Base-by-base conservation (phyloP, 2,888 invertebrate species). In the Drosophila fulvimacula region DNA sequence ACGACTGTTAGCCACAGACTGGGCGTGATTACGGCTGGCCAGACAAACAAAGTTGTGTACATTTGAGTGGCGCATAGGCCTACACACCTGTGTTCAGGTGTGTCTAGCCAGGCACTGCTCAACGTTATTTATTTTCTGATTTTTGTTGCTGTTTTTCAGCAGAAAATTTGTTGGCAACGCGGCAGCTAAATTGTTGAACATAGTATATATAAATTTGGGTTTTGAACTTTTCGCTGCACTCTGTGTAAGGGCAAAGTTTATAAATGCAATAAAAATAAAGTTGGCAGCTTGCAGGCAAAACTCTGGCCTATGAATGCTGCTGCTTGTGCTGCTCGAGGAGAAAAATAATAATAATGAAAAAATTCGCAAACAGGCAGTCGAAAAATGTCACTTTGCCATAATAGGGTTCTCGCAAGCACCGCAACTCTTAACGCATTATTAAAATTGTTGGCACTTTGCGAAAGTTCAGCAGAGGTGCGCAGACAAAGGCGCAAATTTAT, bases 211-310 rank as follows among this genome's bases (percentile, higher is more conserved):
- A 77, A 69, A 75, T 76, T 87, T 73, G 32, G 55, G 73, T 27
- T 17, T 42, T 71, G 88, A 83, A 89, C 84, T 89, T 87, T 39
- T 38, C 60, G 64, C 51, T 67, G 71, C 62, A 73, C 52, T 68
- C 57, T 57, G 58, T 69, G 70, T 73, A 89, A 83, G 83, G 83
- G 85, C 85, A 83, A 89, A 83, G 85, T 83, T 83, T 84, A 84
- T 76, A 84, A 83, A 87, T 84, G 83, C 89, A 89, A 89, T 83
- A 83, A 83, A 83, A 83, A 84, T 84, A 84, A 83, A 81, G 83
- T 82, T 88, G 48, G 73, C 79, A 69, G 52, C 69, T 76, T 52
- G 60, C 70, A 53, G 49, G 72, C 61, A 67, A 57, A 70, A 46
- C 69, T 52, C 64, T 70, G 39, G 56, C 60, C 46, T 36, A 53